phyloP scores from a whole-genome alignment of 2,888 invertebrate species.

The Drosophila antonietae region DNA sequence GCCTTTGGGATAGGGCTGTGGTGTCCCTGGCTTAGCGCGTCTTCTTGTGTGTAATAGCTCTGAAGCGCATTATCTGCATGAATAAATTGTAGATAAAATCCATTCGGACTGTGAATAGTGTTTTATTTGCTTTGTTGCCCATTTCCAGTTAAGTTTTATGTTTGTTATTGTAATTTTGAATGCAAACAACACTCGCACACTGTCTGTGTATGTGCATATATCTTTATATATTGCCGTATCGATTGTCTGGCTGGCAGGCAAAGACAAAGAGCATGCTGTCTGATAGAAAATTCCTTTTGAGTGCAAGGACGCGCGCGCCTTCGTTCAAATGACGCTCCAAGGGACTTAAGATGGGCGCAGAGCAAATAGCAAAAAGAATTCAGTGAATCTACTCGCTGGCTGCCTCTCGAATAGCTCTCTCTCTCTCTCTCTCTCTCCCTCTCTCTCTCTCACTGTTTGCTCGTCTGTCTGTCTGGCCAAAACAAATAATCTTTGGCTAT shows the following conservation, averaged over 20 bases:
- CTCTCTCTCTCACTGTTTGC: neutral
- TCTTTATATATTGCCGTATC: conserved; percentile 36
- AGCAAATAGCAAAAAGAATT: conserved; percentile 32
- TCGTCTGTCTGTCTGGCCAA: conserved; percentile 17
- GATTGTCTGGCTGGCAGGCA: conserved; percentile 43
- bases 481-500: conserved; percentile 65
- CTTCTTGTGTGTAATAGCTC: conserved; percentile 23
- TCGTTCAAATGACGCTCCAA: conserved; percentile 35
- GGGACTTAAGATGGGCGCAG: conserved; percentile 24
- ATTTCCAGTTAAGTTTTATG: conserved; percentile 31
- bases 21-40: neutral
- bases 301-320: conserved; percentile 33
- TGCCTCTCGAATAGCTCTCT: neutral
- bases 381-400: conserved; percentile 15
- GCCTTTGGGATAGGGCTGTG: neutral
- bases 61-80: conserved; percentile 48
- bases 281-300: conserved; percentile 72
- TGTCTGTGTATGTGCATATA: neutral
- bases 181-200: conserved; percentile 26
- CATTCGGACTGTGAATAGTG: conserved; percentile 30
- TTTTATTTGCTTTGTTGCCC: conserved; percentile 58
- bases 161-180: conserved; percentile 70
- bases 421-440: neutral
- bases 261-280: conserved; percentile 27
- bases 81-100: conserved; percentile 45